Percentiles rank a stretch among this genome's conserved stretches.
Evolutionary conservation across 2,888 invertebrate species (phyloP).

Genomic region (Drosophila pseudotalamancana): DNA sequence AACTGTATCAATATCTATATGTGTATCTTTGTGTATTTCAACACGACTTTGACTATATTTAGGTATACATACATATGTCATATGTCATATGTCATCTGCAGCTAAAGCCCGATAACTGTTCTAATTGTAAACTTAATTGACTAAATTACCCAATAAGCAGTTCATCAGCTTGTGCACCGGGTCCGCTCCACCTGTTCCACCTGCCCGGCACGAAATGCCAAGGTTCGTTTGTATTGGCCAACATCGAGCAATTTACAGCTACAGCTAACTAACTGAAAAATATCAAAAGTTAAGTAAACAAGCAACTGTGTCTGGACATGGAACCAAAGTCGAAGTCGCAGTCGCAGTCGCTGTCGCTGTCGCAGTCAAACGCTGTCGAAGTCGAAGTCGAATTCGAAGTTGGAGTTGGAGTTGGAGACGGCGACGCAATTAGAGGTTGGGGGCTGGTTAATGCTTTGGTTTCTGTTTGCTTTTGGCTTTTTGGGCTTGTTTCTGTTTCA

Average conservation of each 20-base stretch:
- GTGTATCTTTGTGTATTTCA: too few species aligned
- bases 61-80: too few species aligned
- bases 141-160: slow-evolving; percentile 35
- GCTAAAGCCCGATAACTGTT: neutral
- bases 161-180: slow-evolving; percentile 27
- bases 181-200: slow-evolving; percentile 14
- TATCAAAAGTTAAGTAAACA: slow-evolving; percentile 75
- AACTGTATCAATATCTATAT: too few species aligned
- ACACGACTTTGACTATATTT: neutral
- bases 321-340: slow-evolving; percentile 10
- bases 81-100: neutral
- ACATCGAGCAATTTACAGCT: slow-evolving; percentile 42
- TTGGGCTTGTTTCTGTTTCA: slow-evolving; percentile 39
- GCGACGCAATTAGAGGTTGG: neutral
- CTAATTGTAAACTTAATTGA: slow-evolving; percentile 2
- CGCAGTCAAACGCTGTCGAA: neutral
- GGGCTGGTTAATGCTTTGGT: slow-evolving; percentile 56
- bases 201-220: slow-evolving; percentile 58
- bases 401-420: neutral
- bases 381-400: slow-evolving; percentile 3
- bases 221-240: slow-evolving; percentile 59
- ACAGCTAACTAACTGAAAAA: slow-evolving; percentile 54
- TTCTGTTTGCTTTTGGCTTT: slow-evolving; percentile 41
- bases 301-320: slow-evolving; percentile 43
- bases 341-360: neutral